phyloP scores from a whole-genome alignment of 1,140 invertebrate species.

The Hyposmocoma kahamanoa region DNA sequence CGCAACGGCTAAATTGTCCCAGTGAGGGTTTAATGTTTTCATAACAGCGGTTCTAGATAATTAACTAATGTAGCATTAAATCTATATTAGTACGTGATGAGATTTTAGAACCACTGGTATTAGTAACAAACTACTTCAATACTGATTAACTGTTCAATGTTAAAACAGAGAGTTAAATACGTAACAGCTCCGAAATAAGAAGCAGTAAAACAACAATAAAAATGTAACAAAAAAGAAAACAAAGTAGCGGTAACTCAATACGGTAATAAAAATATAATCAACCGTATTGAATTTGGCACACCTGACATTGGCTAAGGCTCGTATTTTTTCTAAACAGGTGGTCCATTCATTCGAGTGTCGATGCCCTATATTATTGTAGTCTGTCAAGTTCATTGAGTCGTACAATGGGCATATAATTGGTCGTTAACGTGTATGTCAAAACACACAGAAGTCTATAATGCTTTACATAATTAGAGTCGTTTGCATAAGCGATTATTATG shows the following conservation, averaged over 20 bases:
- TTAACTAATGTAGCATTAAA: no score
- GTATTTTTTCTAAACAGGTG: conserved; percentile 64
- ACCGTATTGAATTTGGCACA: conserved; percentile 49
- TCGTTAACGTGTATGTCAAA: conserved; percentile 62
- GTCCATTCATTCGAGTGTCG: conserved; percentile 50
- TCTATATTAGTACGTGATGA: no score
- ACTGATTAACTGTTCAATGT: no score
- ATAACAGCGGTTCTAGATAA: no score
- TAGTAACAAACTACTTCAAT: no score
- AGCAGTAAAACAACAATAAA: not conserved
- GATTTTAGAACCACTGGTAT: no score
- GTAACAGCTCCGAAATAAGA: no score
- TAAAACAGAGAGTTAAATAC: no score
- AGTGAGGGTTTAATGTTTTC: no score
- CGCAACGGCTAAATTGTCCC: no score
- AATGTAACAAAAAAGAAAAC: conserved; percentile 28
- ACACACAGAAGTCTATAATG: conserved; percentile 55
- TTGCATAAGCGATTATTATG: conserved; percentile 68
- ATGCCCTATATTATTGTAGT: conserved; percentile 66
- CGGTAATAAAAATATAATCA: conserved; percentile 47
- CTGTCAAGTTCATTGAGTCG: conserved; percentile 66
- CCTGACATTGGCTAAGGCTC: conserved; percentile 44
- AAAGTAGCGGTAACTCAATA: conserved; percentile 20
- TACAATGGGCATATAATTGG: conserved; percentile 65
- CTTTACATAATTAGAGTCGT: conserved; percentile 68